phyloP scores from a whole-genome alignment of 2,113 vertebrate species.

The Pelecanoides urinatrix region DNA sequence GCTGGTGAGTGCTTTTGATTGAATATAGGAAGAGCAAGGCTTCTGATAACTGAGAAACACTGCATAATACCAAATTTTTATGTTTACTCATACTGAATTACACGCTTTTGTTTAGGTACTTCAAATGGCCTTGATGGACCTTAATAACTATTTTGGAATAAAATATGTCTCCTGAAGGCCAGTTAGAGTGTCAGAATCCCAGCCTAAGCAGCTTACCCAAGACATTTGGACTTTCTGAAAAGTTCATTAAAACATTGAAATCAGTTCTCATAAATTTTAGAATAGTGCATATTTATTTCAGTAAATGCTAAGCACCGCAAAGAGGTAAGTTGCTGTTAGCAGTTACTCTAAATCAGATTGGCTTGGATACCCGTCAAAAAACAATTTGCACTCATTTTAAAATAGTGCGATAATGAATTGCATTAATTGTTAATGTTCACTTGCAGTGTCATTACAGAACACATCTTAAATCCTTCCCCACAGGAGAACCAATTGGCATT shows the following conservation, averaged over 20 bases:
- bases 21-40: not conserved
- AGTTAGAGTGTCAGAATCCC: not conserved
- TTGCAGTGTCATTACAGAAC: not conserved
- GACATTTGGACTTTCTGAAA: not conserved
- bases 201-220: not conserved
- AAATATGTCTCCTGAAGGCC: not conserved
- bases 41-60: not conserved
- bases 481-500: not conserved
- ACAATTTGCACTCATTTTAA: slow-evolving; percentile 1
- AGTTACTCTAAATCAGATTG: not conserved
- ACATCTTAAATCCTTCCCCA: not conserved
- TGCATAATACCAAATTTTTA: not conserved
- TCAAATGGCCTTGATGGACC: not conserved
- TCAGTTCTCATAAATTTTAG: slow-evolving; percentile 32
- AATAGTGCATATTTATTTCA: slow-evolving; percentile 28
- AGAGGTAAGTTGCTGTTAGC: not conserved
- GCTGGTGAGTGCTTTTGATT: not conserved
- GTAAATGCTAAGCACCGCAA: not conserved
- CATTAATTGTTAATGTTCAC: slow-evolving; percentile 62
- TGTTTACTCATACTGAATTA: not conserved
- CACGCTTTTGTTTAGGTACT: not conserved
- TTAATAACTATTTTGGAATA: not conserved
- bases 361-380: not conserved
- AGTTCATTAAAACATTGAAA: slow-evolving; percentile 7
- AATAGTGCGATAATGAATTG: slow-evolving; percentile 49